Evolutionary conservation across 2,888 invertebrate genomes (phyloP).

Genomic region (Yponomeuta sedellus): DNA sequence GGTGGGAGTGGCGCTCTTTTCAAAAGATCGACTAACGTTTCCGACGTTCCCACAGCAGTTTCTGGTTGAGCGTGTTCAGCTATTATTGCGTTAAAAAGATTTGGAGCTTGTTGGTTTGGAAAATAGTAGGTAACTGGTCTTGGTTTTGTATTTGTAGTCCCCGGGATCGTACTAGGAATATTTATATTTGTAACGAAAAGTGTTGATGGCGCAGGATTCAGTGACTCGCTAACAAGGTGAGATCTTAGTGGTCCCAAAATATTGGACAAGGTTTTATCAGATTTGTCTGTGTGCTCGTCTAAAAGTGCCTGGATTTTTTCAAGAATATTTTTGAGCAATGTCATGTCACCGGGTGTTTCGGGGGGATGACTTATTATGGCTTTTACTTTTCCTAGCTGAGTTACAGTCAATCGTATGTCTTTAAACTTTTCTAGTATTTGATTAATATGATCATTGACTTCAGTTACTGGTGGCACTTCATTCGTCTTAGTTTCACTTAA

Average conservation of each 20-base stretch:
- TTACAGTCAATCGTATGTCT: background rate
- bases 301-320: background rate
- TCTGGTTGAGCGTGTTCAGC: no score
- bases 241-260: background rate
- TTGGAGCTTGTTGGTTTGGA: no score
- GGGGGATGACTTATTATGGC: background rate
- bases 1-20: background rate
- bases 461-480: background rate
- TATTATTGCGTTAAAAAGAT: no score
- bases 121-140: no score
- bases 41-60: no score
- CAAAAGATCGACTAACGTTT: background rate
- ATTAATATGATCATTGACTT: background rate
- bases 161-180: no score
- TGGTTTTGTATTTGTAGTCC: no score
- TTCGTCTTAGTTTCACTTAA: background rate
- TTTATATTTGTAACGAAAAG: no score
- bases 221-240: background rate
- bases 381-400: background rate
- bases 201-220: no score
- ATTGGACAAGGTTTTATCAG: background rate
- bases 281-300: background rate
- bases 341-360: background rate
- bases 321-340: slow-evolving; percentile 5
- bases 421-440: slow-evolving; percentile 8